Percentiles rank a stretch among this genome's conserved stretches.
These are phyloP conservation scores for Linepithema humile DNA, from an alignment of 1,140 invertebrate species.

Conservation along the genomic window DNA sequence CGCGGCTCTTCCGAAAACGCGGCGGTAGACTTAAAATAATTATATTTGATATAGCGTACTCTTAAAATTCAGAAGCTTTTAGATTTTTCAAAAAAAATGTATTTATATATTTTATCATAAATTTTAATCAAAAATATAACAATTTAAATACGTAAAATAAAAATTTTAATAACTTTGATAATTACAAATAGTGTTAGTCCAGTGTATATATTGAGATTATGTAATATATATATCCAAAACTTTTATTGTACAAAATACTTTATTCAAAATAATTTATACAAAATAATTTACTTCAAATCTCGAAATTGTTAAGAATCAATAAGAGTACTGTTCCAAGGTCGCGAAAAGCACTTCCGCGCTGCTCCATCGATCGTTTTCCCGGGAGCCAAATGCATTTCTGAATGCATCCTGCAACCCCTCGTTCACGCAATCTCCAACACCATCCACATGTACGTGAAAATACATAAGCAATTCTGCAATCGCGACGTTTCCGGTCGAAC, in stretches of 20 bases:
- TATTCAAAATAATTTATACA: background rate
- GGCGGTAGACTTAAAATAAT: background rate
- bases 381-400: conserved; percentile 51
- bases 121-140: background rate
- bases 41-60: background rate
- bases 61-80: background rate
- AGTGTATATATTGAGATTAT: background rate
- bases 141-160: background rate
- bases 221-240: background rate
- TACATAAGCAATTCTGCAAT: conserved; percentile 52
- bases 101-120: background rate
- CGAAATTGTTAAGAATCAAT: background rate
- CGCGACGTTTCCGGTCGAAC: conserved; percentile 34
- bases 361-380: conserved; percentile 51
- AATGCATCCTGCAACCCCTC: conserved; percentile 36
- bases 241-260: background rate
- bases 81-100: background rate
- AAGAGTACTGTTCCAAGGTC: conserved; percentile 15
- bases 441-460: conserved; percentile 5
- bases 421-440: conserved; percentile 41
- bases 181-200: background rate
- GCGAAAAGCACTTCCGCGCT: conserved; percentile 1
- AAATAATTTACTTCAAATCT: background rate
- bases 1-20: background rate
- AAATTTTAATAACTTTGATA: background rate